A percentile compares a stretch with the other conserved stretches of the same genome.
phyloP scores from a whole-genome alignment of 2,113 vertebrate genomes.

The Bubalus kerabau region DNA sequence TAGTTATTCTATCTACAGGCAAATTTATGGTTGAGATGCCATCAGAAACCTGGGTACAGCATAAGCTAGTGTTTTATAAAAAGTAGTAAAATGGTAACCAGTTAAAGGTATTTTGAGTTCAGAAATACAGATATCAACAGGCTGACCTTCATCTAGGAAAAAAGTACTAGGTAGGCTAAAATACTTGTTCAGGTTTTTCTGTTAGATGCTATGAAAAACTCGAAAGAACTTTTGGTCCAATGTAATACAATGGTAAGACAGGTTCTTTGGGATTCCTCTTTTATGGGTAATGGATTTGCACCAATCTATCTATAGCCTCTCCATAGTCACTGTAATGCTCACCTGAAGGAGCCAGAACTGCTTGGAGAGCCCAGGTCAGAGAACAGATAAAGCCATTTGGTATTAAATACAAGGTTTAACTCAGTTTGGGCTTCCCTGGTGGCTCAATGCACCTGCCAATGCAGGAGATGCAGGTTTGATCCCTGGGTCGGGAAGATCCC shows the following conservation, averaged over 20 bases:
- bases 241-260: neutral
- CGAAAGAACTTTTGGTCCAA: neutral
- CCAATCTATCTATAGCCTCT: neutral
- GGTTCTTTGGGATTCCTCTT: neutral
- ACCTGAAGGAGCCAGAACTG: neutral
- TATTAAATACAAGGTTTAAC: neutral
- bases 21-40: neutral
- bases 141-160: neutral
- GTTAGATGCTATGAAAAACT: neutral
- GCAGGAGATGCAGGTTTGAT: neutral
- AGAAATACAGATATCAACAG: neutral
- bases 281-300: neutral
- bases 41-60: neutral
- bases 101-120: neutral
- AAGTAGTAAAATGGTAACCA: neutral
- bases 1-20: neutral
- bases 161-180: neutral
- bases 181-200: neutral
- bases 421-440: neutral
- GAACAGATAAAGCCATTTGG: neutral
- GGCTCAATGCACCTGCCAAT: accelerated
- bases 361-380: neutral
- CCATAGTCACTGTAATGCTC: neutral
- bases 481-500: neutral
- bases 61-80: neutral